Evolutionary conservation across 1,140 invertebrate species (phyloP).

Genomic region (Neodiprion lecontei): DNA sequence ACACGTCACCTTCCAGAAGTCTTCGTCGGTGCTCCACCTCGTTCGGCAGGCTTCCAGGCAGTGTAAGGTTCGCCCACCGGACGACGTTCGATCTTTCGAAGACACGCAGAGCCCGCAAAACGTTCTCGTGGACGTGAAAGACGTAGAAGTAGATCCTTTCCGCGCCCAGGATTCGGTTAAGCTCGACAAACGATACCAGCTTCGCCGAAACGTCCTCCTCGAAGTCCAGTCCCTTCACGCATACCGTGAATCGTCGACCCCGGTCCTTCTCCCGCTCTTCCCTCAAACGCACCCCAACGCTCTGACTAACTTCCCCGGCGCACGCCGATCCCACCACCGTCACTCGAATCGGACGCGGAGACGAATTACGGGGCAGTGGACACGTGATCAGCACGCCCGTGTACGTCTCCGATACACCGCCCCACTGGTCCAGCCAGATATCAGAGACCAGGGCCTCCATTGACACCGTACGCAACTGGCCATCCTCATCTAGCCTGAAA

Average conservation of each 20-base stretch:
- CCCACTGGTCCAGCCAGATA: constrained; percentile 57
- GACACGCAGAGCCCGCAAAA: constrained; percentile 62
- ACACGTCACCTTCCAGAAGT: constrained; percentile 63
- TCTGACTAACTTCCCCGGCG: constrained; percentile 56
- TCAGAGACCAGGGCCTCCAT: constrained; percentile 53
- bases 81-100: constrained; percentile 64
- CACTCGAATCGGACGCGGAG: constrained; percentile 36
- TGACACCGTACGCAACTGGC: constrained; percentile 38
- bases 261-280: constrained; percentile 11
- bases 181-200: constrained; percentile 74
- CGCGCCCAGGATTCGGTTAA: constrained; percentile 71
- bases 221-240: constrained; percentile 76
- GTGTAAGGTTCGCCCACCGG: constrained; percentile 62
- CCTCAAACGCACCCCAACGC: constrained; percentile 40
- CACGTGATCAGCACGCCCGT: constrained; percentile 52
- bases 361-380: constrained; percentile 41
- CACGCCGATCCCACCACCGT: constrained; percentile 44
- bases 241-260: constrained; percentile 66
- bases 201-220: constrained; percentile 66
- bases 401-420: constrained; percentile 42
- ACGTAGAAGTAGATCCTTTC: constrained; percentile 71
- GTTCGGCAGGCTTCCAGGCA: constrained; percentile 62
- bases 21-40: constrained; percentile 41
- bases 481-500: constrained; percentile 46
- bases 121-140: constrained; percentile 64